Evolutionary conservation across 2,888 invertebrate genomes (phyloP).

Genomic region (Caradrina clavipalpis): DNA sequence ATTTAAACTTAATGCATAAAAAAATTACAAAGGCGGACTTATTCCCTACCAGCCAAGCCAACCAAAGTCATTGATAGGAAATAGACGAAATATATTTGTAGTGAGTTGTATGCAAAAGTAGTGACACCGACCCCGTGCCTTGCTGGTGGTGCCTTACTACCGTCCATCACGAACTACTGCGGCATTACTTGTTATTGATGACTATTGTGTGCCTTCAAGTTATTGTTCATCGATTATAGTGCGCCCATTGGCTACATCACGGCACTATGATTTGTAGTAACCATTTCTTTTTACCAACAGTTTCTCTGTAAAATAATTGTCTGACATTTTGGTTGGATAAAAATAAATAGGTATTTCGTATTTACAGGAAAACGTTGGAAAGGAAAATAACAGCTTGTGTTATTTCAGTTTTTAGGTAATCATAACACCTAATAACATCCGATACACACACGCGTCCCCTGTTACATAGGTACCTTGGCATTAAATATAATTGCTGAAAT

Average conservation of each 20-base stretch:
- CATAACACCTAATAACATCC: background rate
- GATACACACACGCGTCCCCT: background rate
- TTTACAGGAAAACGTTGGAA: slow-evolving; percentile 2
- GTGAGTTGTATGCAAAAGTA: background rate
- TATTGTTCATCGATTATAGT: slow-evolving; percentile 25
- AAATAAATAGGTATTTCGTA: background rate
- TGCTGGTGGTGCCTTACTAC: slow-evolving; percentile 14
- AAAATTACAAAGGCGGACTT: too few relatives aligned
- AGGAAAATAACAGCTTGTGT: background rate
- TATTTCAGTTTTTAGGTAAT: background rate
- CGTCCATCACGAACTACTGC: slow-evolving; percentile 37
- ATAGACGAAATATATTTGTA: background rate
- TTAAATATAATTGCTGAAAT: too few relatives aligned
- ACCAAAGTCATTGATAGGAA: slow-evolving; percentile 18
- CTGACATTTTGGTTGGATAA: background rate
- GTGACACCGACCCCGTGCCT: background rate
- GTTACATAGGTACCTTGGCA: too few relatives aligned
- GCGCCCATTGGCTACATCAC: background rate
- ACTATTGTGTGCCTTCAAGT: slow-evolving; percentile 37
- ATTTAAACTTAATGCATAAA: too few relatives aligned
- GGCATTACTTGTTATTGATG: slow-evolving; percentile 44
- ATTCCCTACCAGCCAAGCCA: too few relatives aligned
- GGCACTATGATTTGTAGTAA: background rate
- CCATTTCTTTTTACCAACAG: too few relatives aligned
- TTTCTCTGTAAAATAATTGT: background rate